A percentile compares a stretch with the other conserved stretches of the same genome.
Evolutionary conservation across 2,888 invertebrate genomes (phyloP).

Genomic region (Linyphia triangularis): DNA sequence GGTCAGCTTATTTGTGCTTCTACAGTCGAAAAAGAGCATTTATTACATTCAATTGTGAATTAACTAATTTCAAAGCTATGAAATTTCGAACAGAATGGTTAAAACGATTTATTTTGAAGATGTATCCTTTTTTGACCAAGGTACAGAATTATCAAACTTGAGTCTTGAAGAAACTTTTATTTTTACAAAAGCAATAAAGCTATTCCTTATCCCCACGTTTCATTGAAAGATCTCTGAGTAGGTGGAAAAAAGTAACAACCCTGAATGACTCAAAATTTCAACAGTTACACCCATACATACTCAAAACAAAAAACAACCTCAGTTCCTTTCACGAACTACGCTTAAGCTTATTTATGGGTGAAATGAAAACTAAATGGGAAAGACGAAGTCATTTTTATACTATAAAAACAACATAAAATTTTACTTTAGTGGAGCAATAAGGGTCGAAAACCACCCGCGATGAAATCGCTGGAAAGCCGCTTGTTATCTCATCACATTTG

Average conservation of each 20-base stretch:
- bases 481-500: slow-evolving; percentile 62
- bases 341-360: slow-evolving; percentile 6
- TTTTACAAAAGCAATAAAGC: too few species aligned
- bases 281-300: background rate
- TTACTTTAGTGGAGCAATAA: background rate
- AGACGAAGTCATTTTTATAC: slow-evolving; percentile 12
- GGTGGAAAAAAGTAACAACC: background rate
- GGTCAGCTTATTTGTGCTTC: too few species aligned
- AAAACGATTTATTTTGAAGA: too few species aligned
- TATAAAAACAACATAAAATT: slow-evolving; percentile 40
- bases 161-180: too few species aligned
- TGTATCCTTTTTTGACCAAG: too few species aligned
- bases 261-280: background rate
- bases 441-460: slow-evolving; percentile 29
- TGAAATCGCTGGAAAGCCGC: slow-evolving; percentile 16
- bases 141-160: too few species aligned
- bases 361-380: background rate
- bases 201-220: too few species aligned
- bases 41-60: too few species aligned
- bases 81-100: too few species aligned
- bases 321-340: background rate
- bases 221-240: background rate
- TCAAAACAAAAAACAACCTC: background rate
- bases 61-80: too few species aligned
- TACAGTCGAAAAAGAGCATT: too few species aligned